Conservation (phyloP, 2,888 invertebrate genomes). For the Theodoxus fluviatilis region DNA sequence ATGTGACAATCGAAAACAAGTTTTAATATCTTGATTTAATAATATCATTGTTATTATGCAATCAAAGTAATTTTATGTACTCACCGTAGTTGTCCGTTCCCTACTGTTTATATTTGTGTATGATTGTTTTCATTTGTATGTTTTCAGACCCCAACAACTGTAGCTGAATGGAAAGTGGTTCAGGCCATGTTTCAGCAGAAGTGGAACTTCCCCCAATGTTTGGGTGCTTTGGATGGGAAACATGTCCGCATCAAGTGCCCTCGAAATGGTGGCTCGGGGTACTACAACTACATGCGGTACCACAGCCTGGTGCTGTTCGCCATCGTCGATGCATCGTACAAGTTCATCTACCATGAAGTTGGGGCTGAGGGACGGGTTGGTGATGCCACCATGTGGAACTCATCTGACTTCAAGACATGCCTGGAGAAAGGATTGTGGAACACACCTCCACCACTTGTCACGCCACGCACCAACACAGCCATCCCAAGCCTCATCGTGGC, state of each 20-base stretch:
- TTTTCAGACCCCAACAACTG: slow-evolving; percentile 15
- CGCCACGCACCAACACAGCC: not conserved
- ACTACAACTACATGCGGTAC: slow-evolving; percentile 11
- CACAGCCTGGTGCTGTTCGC: slow-evolving; percentile 15
- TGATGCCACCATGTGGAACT: not conserved
- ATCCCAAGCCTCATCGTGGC: slow-evolving; percentile 17
- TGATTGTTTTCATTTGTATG: no score
- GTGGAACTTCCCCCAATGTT: slow-evolving; percentile 20
- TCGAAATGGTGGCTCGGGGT: not conserved
- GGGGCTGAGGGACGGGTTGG: not conserved
- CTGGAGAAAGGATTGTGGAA: not conserved
- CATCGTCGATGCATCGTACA: slow-evolving; percentile 1
- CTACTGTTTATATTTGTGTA: no score
- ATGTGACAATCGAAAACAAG: no score
- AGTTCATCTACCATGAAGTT: slow-evolving; percentile 1
- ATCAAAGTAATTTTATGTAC: no score
- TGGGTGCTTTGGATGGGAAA: slow-evolving; percentile 22
- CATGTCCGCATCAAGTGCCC: slow-evolving; percentile 11
- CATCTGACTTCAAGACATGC: not conserved
- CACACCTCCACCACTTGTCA: not conserved
- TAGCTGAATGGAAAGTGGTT: not conserved
- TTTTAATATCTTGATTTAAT: no score
- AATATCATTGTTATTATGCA: no score
- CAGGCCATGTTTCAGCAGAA: not conserved
- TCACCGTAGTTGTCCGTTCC: no score